Conservation (phyloP, 2,113 vertebrate species). For the Onychostruthus taczanowskii region DNA sequence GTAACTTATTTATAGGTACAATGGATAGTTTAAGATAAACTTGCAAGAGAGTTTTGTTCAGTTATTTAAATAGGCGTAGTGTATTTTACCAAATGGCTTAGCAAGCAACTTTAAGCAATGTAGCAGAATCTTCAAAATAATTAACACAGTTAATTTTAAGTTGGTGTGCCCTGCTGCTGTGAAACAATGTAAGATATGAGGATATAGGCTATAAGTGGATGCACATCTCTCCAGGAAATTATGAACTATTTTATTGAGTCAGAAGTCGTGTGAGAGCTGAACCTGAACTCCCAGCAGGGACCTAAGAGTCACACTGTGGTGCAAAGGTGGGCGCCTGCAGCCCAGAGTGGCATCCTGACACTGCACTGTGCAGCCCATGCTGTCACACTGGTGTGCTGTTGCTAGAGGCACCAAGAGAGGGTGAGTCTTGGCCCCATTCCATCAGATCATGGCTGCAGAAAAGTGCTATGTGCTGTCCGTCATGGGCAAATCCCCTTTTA, state of each 20-base stretch:
- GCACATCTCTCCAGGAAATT: not conserved
- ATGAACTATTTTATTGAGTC: not conserved
- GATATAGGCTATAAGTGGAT: not conserved
- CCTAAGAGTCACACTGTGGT: accelerated
- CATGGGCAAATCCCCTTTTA: not conserved
- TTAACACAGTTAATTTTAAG: not conserved
- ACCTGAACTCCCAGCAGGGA: accelerated
- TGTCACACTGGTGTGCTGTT: not conserved
- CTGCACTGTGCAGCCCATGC: accelerated
- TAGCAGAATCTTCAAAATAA: not conserved
- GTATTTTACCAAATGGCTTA: not conserved
- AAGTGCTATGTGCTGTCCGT: accelerated
- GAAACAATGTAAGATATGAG: not conserved
- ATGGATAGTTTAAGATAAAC: not conserved
- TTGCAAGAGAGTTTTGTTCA: not conserved
- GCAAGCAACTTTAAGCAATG: not conserved
- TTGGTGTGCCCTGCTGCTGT: not conserved
- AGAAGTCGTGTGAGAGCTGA: not conserved
- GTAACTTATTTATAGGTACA: not conserved
- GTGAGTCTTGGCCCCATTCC: not conserved
- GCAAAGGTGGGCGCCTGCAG: not conserved
- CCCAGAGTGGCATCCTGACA: not conserved
- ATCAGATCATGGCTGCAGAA: not conserved
- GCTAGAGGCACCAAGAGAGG: not conserved
- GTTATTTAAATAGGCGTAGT: not conserved